Evolutionary conservation across 2,113 vertebrate genomes (phyloP), one percentile per base, ranked within the genome.

Genomic region (Acinonyx jubatus): DNA sequence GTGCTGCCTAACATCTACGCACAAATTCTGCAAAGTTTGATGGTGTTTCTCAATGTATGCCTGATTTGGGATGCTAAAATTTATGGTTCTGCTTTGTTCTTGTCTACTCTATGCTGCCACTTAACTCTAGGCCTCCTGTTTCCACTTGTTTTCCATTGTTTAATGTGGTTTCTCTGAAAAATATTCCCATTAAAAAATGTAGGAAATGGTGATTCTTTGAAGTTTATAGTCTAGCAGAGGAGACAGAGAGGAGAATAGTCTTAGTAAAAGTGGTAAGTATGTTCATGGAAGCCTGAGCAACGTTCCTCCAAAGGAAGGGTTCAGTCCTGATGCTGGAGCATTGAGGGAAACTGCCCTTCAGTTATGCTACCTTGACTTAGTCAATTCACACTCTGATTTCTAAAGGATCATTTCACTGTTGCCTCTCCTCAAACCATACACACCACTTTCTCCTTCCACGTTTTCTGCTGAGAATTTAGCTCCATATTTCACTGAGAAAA

Each of bases 211-310:
- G 10, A 36, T 31, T 96, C 74, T 89, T 78, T 65, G 13, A 85
- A 76, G 45, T 23, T 85, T 85, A 45, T 41, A 63, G 4, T 63
- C 9, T 36, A 63, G 18, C 11, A 31, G 33, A 89, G 89, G 50
- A 50, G 57, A 63, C 29, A 36, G 3, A 66, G 18, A 41, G 55
- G 31, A 18, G 38, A 80, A 66, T 81, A 50, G 12, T 19, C 48
- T 74, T 79, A 73, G 66, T 55, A 87, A 95, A 83, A n/a, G 52
- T 63, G 52, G n/a, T 73, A 74, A 86, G 36, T 48, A 63, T 33
- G 11, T 65, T 71, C 50, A 63, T 45, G 18, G 90, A 50, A 80
- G 6, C 10, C 7, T 29, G 33, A 23, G 31, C 6, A 36, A 15
- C 13, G 1, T 71, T 31, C 9, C 52, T 80, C 21, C 31, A 29